A percentile compares a stretch with the other conserved stretches of the same genome.
phyloP scores from a whole-genome alignment of 2,113 vertebrate species.

The Misgurnus mizolepis region DNA sequence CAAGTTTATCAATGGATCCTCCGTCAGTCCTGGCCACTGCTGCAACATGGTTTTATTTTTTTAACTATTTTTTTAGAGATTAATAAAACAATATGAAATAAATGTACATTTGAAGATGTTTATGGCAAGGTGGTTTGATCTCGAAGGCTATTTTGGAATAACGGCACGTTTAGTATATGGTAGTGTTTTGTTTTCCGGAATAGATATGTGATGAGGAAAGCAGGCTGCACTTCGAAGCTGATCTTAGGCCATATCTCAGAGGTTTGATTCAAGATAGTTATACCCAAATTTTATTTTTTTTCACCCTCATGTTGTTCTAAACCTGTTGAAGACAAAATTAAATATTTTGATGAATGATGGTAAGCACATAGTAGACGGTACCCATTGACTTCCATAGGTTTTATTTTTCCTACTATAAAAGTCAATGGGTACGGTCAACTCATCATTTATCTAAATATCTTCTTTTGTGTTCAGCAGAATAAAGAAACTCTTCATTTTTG shows the following conservation, averaged over 20 bases:
- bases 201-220: conserved; percentile 10
- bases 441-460: too few species aligned
- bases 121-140: conserved; percentile 44
- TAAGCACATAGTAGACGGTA: too few species aligned
- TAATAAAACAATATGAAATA: conserved; percentile 57
- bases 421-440: too few species aligned
- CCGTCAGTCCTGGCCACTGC: conserved; percentile 53
- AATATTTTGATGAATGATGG: too few species aligned
- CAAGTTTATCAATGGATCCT: conserved; percentile 22
- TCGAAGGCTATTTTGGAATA: conserved; percentile 46
- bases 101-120: conserved; percentile 57
- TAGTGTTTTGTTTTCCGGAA: conserved; percentile 6
- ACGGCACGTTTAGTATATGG: conserved; percentile 12
- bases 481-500: too few species aligned
- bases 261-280: conserved; percentile 36
- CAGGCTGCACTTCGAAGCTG: conserved; percentile 38
- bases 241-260: conserved; percentile 15
- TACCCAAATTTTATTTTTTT: too few species aligned
- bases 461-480: too few species aligned
- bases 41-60: conserved; percentile 67
- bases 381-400: too few species aligned
- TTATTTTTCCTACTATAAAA: too few species aligned
- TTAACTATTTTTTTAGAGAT: conserved; percentile 67
- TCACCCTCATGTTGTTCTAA: too few species aligned
- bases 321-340: too few species aligned